Evolutionary conservation across 2,888 invertebrate species (phyloP), one percentile per base, ranked within the genome.

Genomic region (Agrenia bidenticulata): DNA sequence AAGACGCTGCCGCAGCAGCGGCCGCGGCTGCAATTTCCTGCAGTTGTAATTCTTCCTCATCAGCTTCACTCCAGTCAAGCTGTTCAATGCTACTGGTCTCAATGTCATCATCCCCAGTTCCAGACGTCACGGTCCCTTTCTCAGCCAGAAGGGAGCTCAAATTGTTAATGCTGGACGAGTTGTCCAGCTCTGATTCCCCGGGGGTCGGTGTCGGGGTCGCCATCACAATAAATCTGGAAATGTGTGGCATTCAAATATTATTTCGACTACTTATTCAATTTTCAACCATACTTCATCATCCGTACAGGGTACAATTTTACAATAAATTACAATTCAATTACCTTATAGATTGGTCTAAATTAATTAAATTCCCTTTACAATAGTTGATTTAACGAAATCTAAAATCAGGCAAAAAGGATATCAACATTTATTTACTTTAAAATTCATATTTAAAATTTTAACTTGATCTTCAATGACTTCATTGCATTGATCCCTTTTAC

Each of bases 1-100:
- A 7, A 45, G 15, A 5, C 5, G 4, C 45, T 15, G 4, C 45
- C 19, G 5, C n/a, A 9, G 51, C n/a, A 39, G 65, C 41, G 15
- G 56, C 56, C 4, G 62, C 57, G 2, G 32, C 49, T 1, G 57
- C 61, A 5, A 56, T 23, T 41, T 61, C 55, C 42, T 66, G 66
- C 62, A 11, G 63, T 56, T 56, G 68, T 64, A 69, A 50, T 66
- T 73, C 73, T 17, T 76, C 76, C 54, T 76, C 76, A 39, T 74
- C 74, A 45, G 74, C 74, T 56, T 76, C 76, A 45, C 71, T 72
- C 76, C 76, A 76, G 55, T 67, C 69, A 50, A 32, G 50, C 49
- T 73, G 73, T 62, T 75, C 76, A 63, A 75, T 75, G 51, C 73
- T 73, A 27, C 73, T 73, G 13, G 61, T 66, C 58, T 73, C 74